These are phyloP conservation scores for Ctenosaura bakeri DNA, from an alignment of 2,797 vertebrate species.

Conservation along the genomic window DNA sequence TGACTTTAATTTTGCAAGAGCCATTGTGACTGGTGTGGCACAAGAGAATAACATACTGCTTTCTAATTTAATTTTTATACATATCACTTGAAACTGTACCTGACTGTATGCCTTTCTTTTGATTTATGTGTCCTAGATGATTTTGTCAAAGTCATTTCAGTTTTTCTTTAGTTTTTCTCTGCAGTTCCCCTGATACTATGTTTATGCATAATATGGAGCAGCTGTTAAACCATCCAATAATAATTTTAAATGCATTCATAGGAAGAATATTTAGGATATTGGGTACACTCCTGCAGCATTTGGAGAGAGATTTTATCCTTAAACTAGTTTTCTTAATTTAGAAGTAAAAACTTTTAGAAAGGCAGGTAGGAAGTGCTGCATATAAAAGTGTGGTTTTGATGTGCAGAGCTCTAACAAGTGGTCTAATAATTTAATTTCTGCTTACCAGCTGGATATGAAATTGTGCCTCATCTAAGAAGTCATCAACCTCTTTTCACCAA, in stretches of 20 bases:
- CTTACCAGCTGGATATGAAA: neutral
- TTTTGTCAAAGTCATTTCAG: slow-evolving; percentile 2
- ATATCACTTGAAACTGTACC: neutral
- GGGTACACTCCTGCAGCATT: neutral
- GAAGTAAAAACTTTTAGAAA: neutral
- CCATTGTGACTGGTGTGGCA: neutral
- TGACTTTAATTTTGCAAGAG: neutral
- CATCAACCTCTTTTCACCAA: neutral
- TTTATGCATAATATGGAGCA: neutral
- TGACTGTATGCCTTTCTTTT: neutral
- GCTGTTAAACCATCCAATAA: neutral
- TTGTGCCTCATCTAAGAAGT: neutral
- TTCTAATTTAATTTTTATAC: neutral
- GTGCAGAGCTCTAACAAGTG: neutral
- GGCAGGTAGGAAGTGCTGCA: neutral
- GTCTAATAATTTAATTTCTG: neutral
- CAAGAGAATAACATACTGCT: neutral
- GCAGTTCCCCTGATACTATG: neutral
- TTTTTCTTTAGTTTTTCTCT: neutral
- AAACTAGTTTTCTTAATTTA: neutral
- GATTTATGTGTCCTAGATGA: neutral
- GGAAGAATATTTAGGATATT: neutral
- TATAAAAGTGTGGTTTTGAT: neutral
- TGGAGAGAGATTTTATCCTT: neutral
- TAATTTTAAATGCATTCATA: neutral